These are phyloP conservation scores for Lucinisca nassula DNA, from an alignment of 2,888 invertebrate species.

Conservation along the genomic window DNA sequence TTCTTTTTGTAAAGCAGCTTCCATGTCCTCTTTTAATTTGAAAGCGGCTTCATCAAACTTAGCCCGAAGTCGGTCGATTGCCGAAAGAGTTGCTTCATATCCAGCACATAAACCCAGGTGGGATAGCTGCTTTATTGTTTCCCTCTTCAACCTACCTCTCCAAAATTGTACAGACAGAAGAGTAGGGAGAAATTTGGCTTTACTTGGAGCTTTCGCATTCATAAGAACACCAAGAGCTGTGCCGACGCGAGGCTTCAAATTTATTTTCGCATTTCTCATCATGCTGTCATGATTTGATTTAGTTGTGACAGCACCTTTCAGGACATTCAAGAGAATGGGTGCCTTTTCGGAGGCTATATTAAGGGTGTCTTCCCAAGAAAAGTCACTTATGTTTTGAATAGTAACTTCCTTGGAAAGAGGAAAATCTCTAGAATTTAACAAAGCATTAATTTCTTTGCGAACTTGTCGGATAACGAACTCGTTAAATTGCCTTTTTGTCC, in stretches of 20 bases:
- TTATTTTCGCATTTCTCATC: conserved; percentile 11
- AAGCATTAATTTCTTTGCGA: conserved; percentile 17
- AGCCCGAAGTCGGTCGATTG: conserved; percentile 36
- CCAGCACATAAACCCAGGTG: conserved; percentile 41
- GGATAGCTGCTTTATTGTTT: conserved; percentile 48
- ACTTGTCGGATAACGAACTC: conserved; percentile 13
- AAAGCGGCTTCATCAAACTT: conserved; percentile 24
- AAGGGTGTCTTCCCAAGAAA: conserved; percentile 45
- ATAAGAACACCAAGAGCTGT: conserved; percentile 31
- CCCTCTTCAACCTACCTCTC: conserved; percentile 50
- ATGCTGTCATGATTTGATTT: conserved; percentile 10
- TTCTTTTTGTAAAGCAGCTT: not conserved
- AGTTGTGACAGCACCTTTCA: conserved; percentile 33
- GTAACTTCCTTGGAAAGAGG: conserved; percentile 32
- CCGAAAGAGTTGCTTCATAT: conserved; percentile 33
- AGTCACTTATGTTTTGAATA: conserved; percentile 29
- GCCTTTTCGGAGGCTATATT: not conserved
- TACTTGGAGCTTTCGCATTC: conserved; percentile 33
- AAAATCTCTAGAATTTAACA: conserved; percentile 26
- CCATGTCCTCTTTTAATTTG: conserved; percentile 6
- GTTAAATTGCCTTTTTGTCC: conserved; percentile 19
- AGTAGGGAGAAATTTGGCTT: conserved; percentile 37
- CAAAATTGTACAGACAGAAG: conserved; percentile 60
- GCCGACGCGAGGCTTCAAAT: conserved; percentile 45
- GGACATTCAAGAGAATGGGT: conserved; percentile 27